Conservation (phyloP, 2,797 vertebrate genomes). For the Lates japonicus region DNA sequence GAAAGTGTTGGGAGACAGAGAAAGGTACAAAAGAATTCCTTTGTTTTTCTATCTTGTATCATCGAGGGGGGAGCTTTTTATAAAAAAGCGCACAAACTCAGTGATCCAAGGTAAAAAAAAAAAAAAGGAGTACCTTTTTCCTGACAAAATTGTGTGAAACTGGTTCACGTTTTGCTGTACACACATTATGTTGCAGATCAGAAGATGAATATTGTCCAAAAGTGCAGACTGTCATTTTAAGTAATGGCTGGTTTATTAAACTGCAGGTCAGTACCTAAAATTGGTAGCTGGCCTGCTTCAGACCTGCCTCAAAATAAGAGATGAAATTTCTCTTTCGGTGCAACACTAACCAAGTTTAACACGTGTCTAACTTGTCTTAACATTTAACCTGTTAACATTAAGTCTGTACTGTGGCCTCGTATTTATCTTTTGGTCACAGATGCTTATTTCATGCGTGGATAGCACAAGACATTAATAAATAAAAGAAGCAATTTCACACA, state of each 20-base stretch:
- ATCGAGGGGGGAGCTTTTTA: constrained; percentile 54
- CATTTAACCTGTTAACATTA: constrained; percentile 49
- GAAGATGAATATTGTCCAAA: constrained; percentile 60
- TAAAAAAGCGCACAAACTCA: constrained; percentile 45
- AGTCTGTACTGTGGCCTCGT: constrained; percentile 58
- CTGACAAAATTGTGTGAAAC: constrained; percentile 76
- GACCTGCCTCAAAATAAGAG: constrained; percentile 52
- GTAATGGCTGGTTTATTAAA: constrained; percentile 53
- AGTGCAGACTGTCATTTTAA: constrained; percentile 58
- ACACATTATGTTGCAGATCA: constrained; percentile 66
- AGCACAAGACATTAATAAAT: constrained; percentile 67
- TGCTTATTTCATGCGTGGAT: constrained; percentile 66
- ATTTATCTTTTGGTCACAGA: constrained; percentile 65
- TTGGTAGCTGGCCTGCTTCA: constrained; percentile 57
- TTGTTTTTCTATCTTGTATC: constrained; percentile 61
- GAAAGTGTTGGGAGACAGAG: constrained; percentile 69
- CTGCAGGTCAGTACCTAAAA: constrained; percentile 62
- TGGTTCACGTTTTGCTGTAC: constrained; percentile 77
- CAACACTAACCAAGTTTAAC: constrained; percentile 52
- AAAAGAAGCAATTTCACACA: constrained; percentile 77
- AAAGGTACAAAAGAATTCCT: constrained; percentile 61
- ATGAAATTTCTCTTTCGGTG: constrained; percentile 60
- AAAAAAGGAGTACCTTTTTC: constrained; percentile 43
- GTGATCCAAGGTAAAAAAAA: constrained; percentile 62
- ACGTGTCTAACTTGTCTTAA: constrained; percentile 53